Base-by-base conservation (phyloP, 1,140 invertebrate species). In the Asobara japonica region DNA sequence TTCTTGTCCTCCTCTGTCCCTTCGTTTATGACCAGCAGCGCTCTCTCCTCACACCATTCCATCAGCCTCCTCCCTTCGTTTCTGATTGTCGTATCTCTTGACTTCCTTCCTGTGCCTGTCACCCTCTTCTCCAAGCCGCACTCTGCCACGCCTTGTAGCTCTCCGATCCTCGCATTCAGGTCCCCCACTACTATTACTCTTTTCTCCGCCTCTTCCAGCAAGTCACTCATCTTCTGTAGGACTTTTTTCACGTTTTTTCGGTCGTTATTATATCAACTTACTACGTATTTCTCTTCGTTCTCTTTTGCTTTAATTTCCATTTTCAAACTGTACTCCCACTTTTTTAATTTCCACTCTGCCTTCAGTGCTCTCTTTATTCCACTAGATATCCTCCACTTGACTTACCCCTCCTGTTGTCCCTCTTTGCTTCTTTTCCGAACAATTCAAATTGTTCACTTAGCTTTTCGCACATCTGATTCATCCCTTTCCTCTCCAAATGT, bases 361-460 rank as follows among this genome's bases (percentile, higher is more conserved):
- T 41, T 22, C 29, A 65, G 10, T 8, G 69, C 45, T 48, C 71
- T 76, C 38, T 30, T 76, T 62, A 74, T 66, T 48, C 77, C 77
- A 74, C 65, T 48, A 76, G 5, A 29, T 74, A 65, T 10, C 77
- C 74, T 3, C 73, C 71, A 10, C 48, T 68, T 33, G 73, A 66
- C 51, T 70, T 76, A 6, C 73, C 75, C 56, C 65, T 78, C 22
- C 18, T 75, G 38, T 74, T 72, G 5, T 38, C 51, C 38, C 36
- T 76, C 27, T 18, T 64, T 25, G 74, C 74, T 30, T 62, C 31
- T 8, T 65, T 65, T 22, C 27, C 20, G 33, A 11, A 62, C 77
- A 72, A 77, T 27, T 69, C 41, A 41, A 71, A 77, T 1, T 66
- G 29, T 29, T 65, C 41, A 2, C 18, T 25, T 18, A 78, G 36